These are phyloP conservation scores for Philereme transversata DNA, from an alignment of 2,888 invertebrate genomes.

Conservation along the genomic window DNA sequence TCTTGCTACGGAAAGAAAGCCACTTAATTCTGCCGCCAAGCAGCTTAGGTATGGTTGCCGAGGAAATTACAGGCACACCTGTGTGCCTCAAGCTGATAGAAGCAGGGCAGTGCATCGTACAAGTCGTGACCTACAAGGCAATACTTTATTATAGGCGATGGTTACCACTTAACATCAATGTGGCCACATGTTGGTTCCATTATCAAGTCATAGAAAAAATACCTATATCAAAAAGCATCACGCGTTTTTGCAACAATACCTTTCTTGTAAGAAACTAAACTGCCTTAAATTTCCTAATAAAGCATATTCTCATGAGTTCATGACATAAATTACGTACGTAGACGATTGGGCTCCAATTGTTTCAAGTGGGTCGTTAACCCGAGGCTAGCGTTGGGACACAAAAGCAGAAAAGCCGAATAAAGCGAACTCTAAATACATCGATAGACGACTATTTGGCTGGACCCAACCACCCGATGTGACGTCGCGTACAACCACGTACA, in stretches of 20 bases:
- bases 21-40: neutral
- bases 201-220: too few relatives aligned
- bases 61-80: too few relatives aligned
- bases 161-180: too few relatives aligned
- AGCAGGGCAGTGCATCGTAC: too few relatives aligned
- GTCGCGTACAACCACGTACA: too few relatives aligned
- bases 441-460: too few relatives aligned
- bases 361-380: constrained; percentile 61
- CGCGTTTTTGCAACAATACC: constrained; percentile 14
- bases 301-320: constrained; percentile 45
- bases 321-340: constrained; percentile 45
- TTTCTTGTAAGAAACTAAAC: constrained; percentile 4
- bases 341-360: constrained; percentile 56
- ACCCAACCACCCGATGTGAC: constrained; percentile 1
- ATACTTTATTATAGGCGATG: too few relatives aligned
- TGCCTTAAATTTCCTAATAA: constrained; percentile 32
- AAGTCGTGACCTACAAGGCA: too few relatives aligned
- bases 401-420: constrained; percentile 44
- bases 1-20: neutral
- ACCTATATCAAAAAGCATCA: neutral
- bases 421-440: too few relatives aligned
- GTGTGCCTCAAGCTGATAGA: too few relatives aligned
- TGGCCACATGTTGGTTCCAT: too few relatives aligned
- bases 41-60: too few relatives aligned
- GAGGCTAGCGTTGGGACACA: constrained; percentile 52